These are phyloP conservation scores for Saturnia pavonia DNA, from an alignment of 2,888 invertebrate genomes.

Conservation along the genomic window DNA sequence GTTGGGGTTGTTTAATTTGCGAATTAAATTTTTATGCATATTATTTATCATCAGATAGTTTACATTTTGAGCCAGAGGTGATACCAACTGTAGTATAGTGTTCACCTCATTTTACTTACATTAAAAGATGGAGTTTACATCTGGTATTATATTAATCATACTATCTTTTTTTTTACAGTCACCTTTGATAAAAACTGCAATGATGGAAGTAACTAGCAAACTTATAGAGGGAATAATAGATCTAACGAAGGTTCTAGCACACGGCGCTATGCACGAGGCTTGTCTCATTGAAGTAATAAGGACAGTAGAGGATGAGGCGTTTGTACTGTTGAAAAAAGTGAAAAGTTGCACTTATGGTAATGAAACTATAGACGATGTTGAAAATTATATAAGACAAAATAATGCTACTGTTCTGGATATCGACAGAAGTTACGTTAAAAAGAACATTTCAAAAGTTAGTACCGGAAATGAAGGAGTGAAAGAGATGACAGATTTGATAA, in stretches of 20 bases:
- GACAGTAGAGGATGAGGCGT: constrained; percentile 67
- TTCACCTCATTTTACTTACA: too few species aligned
- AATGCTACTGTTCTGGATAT: constrained; percentile 67
- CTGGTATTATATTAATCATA: background rate
- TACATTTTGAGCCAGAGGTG: too few species aligned
- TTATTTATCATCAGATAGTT: too few species aligned
- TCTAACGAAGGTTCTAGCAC: constrained; percentile 71
- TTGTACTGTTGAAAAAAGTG: constrained; percentile 48
- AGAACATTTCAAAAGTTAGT: constrained; percentile 23
- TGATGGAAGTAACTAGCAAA: constrained; percentile 70
- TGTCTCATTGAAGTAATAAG: constrained; percentile 74
- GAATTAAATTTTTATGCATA: too few species aligned
- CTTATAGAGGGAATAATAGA: constrained; percentile 66
- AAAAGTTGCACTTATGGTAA: constrained; percentile 53
- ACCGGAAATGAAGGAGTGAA: constrained; percentile 35
- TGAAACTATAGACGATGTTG: constrained; percentile 37
- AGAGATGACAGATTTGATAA: constrained; percentile 52
- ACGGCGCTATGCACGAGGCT: constrained; percentile 78
- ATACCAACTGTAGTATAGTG: too few species aligned
- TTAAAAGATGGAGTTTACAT: background rate
- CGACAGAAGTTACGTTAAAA: constrained; percentile 27
- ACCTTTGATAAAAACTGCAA: constrained; percentile 64
- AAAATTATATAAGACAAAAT: constrained; percentile 49
- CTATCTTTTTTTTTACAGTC: constrained; percentile 54
- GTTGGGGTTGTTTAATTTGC: too few species aligned